phyloP scores from a whole-genome alignment of 2,797 vertebrate genomes.

The Lutjanus argentimaculatus region DNA sequence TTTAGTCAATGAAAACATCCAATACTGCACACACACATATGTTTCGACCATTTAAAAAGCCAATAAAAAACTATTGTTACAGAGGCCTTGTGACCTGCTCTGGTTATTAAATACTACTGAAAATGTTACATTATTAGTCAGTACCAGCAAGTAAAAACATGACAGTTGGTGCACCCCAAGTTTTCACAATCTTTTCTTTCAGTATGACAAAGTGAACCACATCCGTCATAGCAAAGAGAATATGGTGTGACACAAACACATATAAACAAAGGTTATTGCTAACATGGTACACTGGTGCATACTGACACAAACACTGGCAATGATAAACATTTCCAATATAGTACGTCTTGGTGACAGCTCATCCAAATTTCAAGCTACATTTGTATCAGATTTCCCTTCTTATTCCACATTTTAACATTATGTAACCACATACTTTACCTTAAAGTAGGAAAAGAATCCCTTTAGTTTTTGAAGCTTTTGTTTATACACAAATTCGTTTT shows the following conservation, averaged over 20 bases:
- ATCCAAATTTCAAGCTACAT: slow-evolving; percentile 3
- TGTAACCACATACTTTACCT: neutral
- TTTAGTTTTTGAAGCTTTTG: neutral
- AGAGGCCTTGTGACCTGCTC: neutral
- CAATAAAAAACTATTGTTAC: neutral
- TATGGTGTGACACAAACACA: neutral
- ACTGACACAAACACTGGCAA: slow-evolving; percentile 2
- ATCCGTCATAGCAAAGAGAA: slow-evolving; percentile 21
- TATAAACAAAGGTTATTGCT: slow-evolving; percentile 45
- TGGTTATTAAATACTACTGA: neutral
- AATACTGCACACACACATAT: neutral
- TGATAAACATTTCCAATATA: neutral
- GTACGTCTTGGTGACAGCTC: neutral
- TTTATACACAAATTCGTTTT: neutral
- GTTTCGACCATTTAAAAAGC: neutral
- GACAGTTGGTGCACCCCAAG: neutral
- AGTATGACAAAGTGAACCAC: slow-evolving; percentile 18
- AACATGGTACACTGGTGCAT: neutral
- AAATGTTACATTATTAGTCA: neutral
- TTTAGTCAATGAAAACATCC: slow-evolving; percentile 26
- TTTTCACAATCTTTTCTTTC: slow-evolving; percentile 31
- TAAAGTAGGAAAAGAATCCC: neutral
- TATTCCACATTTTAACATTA: slow-evolving; percentile 11
- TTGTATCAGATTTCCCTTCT: slow-evolving; percentile 23
- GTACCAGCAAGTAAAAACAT: neutral